Conservation (phyloP, 2,797 vertebrate species). For the Glossophaga mutica region DNA sequence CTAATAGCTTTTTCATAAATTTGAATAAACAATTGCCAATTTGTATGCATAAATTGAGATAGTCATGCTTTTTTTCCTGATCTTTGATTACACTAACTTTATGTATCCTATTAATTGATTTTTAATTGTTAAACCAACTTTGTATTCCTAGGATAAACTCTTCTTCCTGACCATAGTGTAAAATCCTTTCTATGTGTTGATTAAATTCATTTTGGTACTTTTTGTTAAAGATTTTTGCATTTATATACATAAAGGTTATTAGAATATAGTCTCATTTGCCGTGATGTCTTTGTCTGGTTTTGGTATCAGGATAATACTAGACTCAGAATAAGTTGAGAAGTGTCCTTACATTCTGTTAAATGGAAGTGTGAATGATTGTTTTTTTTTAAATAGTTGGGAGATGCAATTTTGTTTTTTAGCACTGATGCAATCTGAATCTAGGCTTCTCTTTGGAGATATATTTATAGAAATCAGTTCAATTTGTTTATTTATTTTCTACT, state of each 20-base stretch:
- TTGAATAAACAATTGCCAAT: not conserved
- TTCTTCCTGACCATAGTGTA: not conserved
- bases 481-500: not conserved
- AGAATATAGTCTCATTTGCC: not conserved
- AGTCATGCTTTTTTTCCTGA: not conserved
- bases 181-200: not conserved
- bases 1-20: not conserved
- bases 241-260: not conserved
- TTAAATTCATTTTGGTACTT: not conserved
- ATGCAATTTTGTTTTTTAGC: not conserved
- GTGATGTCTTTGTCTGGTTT: not conserved
- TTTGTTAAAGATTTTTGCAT: not conserved
- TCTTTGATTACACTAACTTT: not conserved
- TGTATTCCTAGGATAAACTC: not conserved
- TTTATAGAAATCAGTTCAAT: not conserved
- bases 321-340: not conserved
- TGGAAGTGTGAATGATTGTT: not conserved
- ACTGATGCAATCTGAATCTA: not conserved
- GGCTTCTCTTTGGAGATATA: not conserved
- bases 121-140: not conserved
- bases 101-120: not conserved
- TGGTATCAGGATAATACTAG: not conserved
- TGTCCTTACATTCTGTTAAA: not conserved
- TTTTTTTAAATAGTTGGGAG: not conserved
- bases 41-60: not conserved